These are phyloP conservation scores for Masticophis lateralis DNA, from an alignment of 2,797 vertebrate species.

Conservation along the genomic window DNA sequence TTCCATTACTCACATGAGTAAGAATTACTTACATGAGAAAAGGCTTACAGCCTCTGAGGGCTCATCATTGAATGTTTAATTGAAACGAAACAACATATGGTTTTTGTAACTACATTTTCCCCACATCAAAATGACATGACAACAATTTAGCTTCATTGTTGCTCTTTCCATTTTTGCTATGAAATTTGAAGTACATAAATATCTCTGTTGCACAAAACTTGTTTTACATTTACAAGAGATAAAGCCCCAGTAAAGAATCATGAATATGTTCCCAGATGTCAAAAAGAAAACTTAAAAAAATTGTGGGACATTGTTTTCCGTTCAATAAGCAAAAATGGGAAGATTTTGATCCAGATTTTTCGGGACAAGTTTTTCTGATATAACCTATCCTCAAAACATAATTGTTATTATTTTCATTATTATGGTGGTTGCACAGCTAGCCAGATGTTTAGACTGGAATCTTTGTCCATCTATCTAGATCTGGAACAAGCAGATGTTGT, in stretches of 20 bases:
- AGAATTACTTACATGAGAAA: conserved; percentile 26
- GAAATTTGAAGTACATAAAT: conserved; percentile 6
- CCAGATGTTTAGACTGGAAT: background rate
- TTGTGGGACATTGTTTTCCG: background rate
- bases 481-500: background rate
- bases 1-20: conserved; percentile 24
- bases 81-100: conserved; percentile 11
- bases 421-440: background rate
- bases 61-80: conserved; percentile 28
- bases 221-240: background rate
- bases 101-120: conserved; percentile 7
- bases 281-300: background rate
- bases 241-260: background rate
- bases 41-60: conserved; percentile 7
- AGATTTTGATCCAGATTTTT: background rate
- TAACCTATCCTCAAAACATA: background rate
- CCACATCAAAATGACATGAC: conserved; percentile 11
- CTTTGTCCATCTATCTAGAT: background rate
- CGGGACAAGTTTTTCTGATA: background rate
- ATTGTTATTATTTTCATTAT: background rate
- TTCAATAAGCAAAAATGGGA: background rate
- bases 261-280: background rate
- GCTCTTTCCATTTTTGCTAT: no score
- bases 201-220: rapidly evolving
- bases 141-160: background rate